Evolutionary conservation across 2,888 invertebrate genomes (phyloP), one percentile per base, ranked within the genome.

Genomic region (Vanessa cardui): DNA sequence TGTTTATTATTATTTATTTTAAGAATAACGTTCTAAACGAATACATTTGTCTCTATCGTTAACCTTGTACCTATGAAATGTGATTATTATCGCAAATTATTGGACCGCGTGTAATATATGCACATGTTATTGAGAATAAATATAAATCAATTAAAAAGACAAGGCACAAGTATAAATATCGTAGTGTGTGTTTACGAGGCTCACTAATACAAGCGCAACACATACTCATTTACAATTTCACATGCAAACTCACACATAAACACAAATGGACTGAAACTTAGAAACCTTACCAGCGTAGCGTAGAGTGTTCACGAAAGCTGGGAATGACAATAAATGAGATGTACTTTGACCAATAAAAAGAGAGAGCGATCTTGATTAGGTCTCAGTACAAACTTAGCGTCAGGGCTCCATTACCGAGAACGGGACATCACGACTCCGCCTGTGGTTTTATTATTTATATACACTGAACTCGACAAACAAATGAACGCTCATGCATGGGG

Each of bases 361-460:
- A 77, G 78, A 83, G 75, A 79, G 81, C 81, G 80, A 92, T 91
- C 91, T 91, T 89, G 91, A 90, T 92, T 89, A 83, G 81, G 77
- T 79, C 80, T 26, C 87, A 85, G 82, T 86, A 83, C 88, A 81
- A 82, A 85, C 84, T 82, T 83, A 84, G 84, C 82, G 80, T 79
- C 83, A 33, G 56, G 83, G 81, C 82, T 90, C 90, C 91, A 92
- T 92, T 92, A 92, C 88, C 82, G 87, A 87, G 88, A 87, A 87
- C 8, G 85, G 85, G 82, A 84, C 89, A 90, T 92, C 92, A 92
- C 92, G 92, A 92, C 83, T 89, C 81, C 50, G 18, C 62, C 84
- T 80, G 81, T 85, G 82, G 77, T 87, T 85, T 85, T 90, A 90
- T 90, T 92, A 90, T 90, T 92, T 90, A 90, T 89, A 83, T 80